Conservation (phyloP, 2,113 vertebrate species). For the Desmodus rotundus region DNA sequence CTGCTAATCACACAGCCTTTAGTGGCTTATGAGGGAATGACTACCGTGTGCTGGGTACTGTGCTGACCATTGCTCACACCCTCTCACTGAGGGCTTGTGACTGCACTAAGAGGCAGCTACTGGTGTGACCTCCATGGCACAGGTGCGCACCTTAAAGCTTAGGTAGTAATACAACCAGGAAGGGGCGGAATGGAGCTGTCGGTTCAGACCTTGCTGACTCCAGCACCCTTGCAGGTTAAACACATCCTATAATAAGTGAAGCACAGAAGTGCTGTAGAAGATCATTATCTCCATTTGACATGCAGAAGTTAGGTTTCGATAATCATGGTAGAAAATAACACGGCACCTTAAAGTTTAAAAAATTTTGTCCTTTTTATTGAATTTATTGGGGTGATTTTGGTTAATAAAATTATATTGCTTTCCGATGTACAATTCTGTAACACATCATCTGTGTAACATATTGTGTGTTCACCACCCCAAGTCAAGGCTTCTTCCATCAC, state of each 20-base stretch:
- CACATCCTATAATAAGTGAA: background rate
- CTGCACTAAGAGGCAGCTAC: rapidly evolving
- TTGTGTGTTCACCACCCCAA: too few species aligned
- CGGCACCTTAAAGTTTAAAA: background rate
- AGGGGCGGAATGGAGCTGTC: rapidly evolving
- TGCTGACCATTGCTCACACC: rapidly evolving
- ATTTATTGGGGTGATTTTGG: too few species aligned
- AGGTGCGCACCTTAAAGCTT: background rate
- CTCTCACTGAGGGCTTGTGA: background rate
- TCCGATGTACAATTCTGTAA: too few species aligned
- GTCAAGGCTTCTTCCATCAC: too few species aligned
- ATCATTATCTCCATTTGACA: background rate
- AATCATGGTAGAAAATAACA: background rate
- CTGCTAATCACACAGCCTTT: background rate
- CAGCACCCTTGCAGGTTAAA: background rate
- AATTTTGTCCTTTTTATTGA: too few species aligned
- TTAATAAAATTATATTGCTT: too few species aligned
- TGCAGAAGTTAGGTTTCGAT: background rate
- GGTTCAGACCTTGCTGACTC: background rate
- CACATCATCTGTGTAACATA: too few species aligned
- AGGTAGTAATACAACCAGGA: background rate
- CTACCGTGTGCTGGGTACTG: too few species aligned
- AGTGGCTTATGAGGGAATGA: background rate
- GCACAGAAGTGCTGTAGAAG: background rate
- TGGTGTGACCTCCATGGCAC: too few species aligned